Percentiles rank a stretch among this genome's conserved stretches.
Conservation (phyloP, 37 sponge, comb jelly and placozoan genomes). For the Sycon ciliatum region DNA sequence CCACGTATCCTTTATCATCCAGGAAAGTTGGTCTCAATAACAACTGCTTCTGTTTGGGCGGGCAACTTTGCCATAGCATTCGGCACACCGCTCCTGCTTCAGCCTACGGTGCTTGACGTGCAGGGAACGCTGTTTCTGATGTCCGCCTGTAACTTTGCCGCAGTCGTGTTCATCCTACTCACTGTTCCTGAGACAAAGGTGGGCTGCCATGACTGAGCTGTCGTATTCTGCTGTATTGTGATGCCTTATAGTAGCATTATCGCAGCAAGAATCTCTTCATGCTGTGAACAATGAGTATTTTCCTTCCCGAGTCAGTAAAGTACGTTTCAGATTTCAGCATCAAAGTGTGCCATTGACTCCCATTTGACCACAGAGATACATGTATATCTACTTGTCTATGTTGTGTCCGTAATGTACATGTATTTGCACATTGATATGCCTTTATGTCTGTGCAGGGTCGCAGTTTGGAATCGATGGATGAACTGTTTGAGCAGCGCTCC, state of each 20-base stretch:
- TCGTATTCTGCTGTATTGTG: too few relatives aligned
- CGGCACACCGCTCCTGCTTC: conserved; percentile 47
- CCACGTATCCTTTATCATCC: neutral
- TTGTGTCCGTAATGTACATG: too few relatives aligned
- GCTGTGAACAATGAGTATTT: too few relatives aligned
- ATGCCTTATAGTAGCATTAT: too few relatives aligned
- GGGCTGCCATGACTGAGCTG: too few relatives aligned
- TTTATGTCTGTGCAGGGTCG: conserved; percentile 28
- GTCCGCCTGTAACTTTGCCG: neutral
- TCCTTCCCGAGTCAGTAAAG: too few relatives aligned
- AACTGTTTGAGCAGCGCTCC: conserved; percentile 32
- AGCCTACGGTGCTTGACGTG: conserved; percentile 18
- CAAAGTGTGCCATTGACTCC: too few relatives aligned
- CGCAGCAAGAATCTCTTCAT: too few relatives aligned
- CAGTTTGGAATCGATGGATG: conserved; percentile 54
- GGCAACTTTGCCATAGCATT: conserved; percentile 53
- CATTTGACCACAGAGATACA: too few relatives aligned
- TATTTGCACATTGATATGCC: neutral
- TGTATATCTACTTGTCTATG: too few relatives aligned
- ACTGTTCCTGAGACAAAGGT: conserved; percentile 65
- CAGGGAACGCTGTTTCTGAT: conserved; percentile 54
- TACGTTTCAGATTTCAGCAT: too few relatives aligned
- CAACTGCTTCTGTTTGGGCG: conserved; percentile 62
- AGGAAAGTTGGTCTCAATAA: conserved; percentile 49
- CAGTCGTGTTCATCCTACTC: conserved; percentile 45